Evolutionary conservation across 2,888 invertebrate species (phyloP), one percentile per base, ranked within the genome.

Genomic region (Scelioninae gen. 2): DNA sequence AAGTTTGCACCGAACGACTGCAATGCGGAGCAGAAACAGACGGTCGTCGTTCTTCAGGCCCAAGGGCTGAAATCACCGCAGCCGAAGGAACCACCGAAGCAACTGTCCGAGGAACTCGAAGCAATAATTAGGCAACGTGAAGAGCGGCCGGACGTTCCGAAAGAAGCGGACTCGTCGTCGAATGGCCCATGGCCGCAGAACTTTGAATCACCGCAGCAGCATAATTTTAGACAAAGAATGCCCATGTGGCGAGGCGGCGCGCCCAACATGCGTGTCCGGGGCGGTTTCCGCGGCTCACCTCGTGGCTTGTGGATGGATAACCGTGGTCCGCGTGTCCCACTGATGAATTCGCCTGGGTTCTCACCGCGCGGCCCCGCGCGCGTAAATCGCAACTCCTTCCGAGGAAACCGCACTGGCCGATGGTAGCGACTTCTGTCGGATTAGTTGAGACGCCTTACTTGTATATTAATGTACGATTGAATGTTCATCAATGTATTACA

Each of bases 231-330:
- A 2, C 81, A 78, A 2, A 78, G 79, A 2, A 70, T 75, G 10
- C 76, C 78, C 13, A 89, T 69, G 88, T 87, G 41, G 79, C 88
- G 79, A 77, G 86, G 78, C 77, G 86, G 10, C 82, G 18, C 15
- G 6, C 28, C 39, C 5, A 58, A 18, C 31, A 85, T 76, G 75
- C 87, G 79, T 83, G 87, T 87, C 2, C 78, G 83, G 79, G 86
- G 81, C 84, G 87, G 64, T 83, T 89, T 28, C 25, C 79, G 84
- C 70, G 84, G 74, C 10, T 64, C 83, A 79, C 87, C 67, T 78
- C 86, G 81, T 31, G 81, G 77, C 79, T 89, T 82, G 84, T 89
- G 83, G 90, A 87, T 88, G 80, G 83, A 85, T 22, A 76, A 48
- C n/a, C 67, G 82, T 25, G 79, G 82, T n/a, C 80, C 82, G 5